Conservation (phyloP, 2,113 vertebrate species). For the Centrocercus urophasianus region DNA sequence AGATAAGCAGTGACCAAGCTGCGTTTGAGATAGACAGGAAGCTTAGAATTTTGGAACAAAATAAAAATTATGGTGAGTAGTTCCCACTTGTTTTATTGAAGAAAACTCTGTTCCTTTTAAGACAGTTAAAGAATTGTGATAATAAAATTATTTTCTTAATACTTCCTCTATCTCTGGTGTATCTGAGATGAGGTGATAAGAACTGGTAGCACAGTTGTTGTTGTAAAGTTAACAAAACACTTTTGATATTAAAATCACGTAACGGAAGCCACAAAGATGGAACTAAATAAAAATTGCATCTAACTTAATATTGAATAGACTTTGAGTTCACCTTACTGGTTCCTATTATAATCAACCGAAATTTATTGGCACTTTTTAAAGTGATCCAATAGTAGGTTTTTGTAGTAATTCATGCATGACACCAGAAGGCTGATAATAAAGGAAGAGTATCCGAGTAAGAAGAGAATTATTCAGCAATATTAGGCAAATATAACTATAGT, state of each 20-base stretch:
- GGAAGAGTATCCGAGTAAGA: background rate
- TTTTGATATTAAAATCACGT: background rate
- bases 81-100: background rate
- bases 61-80: constrained; percentile 74
- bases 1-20: constrained; percentile 38
- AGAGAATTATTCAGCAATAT: background rate
- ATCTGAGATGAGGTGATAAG: background rate
- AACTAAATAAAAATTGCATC: background rate
- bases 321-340: background rate
- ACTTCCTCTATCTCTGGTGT: background rate
- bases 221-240: background rate
- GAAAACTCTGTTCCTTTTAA: background rate
- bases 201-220: background rate
- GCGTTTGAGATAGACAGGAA: constrained; percentile 35
- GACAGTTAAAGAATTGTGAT: background rate
- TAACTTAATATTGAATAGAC: background rate
- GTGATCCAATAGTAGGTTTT: background rate
- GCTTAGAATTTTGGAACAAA: constrained; percentile 42
- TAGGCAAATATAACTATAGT: background rate
- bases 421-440: background rate
- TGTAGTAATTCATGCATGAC: background rate
- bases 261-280: background rate
- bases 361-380: background rate
- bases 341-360: background rate
- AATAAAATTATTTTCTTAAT: background rate